phyloP scores from a whole-genome alignment of 2,888 invertebrate genomes.

The Matsumyia berberina region DNA sequence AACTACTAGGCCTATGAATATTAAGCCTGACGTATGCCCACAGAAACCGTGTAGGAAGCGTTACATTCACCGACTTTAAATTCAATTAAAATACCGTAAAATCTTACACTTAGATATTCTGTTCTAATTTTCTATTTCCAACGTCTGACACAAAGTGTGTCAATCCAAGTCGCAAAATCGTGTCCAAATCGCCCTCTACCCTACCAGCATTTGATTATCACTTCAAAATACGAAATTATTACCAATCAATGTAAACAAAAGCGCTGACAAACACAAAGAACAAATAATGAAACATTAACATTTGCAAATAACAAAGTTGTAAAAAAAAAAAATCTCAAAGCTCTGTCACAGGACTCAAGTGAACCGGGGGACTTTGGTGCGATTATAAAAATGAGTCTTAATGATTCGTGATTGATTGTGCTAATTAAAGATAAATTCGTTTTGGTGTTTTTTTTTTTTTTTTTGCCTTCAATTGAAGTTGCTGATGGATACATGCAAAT shows the following conservation, averaged over 20 bases:
- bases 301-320: conserved; percentile 17
- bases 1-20: too few relatives aligned
- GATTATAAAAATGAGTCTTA: background rate
- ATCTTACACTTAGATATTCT: background rate
- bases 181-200: background rate
- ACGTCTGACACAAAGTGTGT: background rate
- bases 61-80: background rate
- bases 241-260: background rate
- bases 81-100: conserved; percentile 2
- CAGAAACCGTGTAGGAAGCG: too few relatives aligned
- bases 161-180: conserved; percentile 18
- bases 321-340: conserved; percentile 6
- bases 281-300: background rate
- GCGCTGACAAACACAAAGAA: background rate
- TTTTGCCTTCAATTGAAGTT: conserved; percentile 18
- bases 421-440: conserved; percentile 1
- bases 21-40: too few relatives aligned
- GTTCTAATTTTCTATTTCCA: background rate
- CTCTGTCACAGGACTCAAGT: background rate
- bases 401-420: conserved; percentile 15
- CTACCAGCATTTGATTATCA: background rate
- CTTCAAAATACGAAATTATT: background rate
- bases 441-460: conserved; percentile 3
- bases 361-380: background rate
- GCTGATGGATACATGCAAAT: conserved; percentile 3